phyloP scores from a whole-genome alignment of 2,113 vertebrate genomes.

The Paradisaea rubra region DNA sequence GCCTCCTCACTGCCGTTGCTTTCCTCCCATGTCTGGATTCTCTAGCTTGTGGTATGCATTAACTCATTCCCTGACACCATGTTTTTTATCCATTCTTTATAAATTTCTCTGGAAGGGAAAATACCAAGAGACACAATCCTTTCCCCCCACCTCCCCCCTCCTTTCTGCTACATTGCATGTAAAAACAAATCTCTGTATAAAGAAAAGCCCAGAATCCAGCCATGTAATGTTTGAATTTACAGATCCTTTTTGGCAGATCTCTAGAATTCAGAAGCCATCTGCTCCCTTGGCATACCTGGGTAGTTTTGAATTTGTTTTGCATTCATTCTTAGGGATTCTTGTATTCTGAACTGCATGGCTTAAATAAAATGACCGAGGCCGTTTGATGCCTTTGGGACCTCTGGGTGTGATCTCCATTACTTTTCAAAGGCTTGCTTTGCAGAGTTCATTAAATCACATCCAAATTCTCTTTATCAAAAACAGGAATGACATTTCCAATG shows the following conservation, averaged over 20 bases:
- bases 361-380: neutral
- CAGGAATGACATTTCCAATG: neutral
- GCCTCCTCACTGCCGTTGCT: neutral
- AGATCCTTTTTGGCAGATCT: neutral
- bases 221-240: neutral
- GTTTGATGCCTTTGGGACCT: neutral
- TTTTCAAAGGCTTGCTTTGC: neutral
- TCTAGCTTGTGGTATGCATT: neutral
- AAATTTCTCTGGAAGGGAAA: neutral
- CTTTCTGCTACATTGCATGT: neutral
- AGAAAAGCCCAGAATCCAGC: neutral
- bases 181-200: neutral
- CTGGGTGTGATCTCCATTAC: neutral
- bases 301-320: neutral
- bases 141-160: accelerated
- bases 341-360: neutral
- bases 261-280: slow-evolving; percentile 5
- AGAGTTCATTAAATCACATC: neutral
- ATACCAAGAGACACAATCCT: neutral
- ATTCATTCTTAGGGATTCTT: neutral
- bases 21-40: neutral
- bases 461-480: neutral
- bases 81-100: neutral
- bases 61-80: neutral
- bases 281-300: neutral